Evolutionary conservation across 2,888 invertebrate species (phyloP).

Genomic region (Listrodromus nycthemerus): DNA sequence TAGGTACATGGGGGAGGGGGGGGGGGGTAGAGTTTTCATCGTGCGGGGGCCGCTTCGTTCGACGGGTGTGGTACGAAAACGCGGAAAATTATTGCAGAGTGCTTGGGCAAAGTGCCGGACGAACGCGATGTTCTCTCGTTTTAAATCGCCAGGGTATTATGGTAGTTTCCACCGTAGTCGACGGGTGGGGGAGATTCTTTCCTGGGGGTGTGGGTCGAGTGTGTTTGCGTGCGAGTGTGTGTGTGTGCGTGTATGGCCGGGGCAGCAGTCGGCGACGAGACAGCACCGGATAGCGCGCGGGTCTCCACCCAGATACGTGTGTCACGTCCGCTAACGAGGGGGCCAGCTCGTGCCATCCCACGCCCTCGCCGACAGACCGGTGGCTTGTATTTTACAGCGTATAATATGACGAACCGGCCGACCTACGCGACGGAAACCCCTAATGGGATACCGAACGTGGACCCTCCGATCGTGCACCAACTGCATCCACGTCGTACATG

Average conservation of each 20-base stretch:
- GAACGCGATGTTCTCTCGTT: slow-evolving; percentile 42
- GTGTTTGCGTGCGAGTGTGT: too few relatives aligned
- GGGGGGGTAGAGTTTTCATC: slow-evolving; percentile 16
- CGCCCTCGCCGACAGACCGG: slow-evolving; percentile 46
- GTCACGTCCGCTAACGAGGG: slow-evolving; percentile 66
- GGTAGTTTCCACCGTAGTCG: slow-evolving; percentile 8
- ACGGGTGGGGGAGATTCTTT: slow-evolving; percentile 23
- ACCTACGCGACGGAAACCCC: slow-evolving; percentile 35
- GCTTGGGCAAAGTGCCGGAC: slow-evolving; percentile 25
- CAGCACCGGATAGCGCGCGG: slow-evolving; percentile 26
- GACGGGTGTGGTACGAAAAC: slow-evolving; percentile 31
- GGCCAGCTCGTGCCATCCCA: slow-evolving; percentile 44
- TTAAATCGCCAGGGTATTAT: slow-evolving; percentile 33
- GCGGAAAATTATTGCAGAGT: slow-evolving; percentile 35
- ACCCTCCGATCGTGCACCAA: slow-evolving; percentile 2
- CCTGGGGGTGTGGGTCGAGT: slow-evolving; percentile 6
- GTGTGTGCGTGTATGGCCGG: neutral
- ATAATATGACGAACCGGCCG: slow-evolving; percentile 42
- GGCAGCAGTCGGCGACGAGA: slow-evolving; percentile 19
- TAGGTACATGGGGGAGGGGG: slow-evolving; percentile 72
- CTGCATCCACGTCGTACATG: neutral
- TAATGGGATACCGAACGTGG: slow-evolving; percentile 60
- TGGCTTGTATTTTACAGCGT: slow-evolving; percentile 65
- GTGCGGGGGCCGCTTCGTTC: neutral
- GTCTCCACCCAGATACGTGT: slow-evolving; percentile 58